Base-by-base conservation (phyloP, 2,797 vertebrate genomes). In the Catamblyrhynchus diadema region DNA sequence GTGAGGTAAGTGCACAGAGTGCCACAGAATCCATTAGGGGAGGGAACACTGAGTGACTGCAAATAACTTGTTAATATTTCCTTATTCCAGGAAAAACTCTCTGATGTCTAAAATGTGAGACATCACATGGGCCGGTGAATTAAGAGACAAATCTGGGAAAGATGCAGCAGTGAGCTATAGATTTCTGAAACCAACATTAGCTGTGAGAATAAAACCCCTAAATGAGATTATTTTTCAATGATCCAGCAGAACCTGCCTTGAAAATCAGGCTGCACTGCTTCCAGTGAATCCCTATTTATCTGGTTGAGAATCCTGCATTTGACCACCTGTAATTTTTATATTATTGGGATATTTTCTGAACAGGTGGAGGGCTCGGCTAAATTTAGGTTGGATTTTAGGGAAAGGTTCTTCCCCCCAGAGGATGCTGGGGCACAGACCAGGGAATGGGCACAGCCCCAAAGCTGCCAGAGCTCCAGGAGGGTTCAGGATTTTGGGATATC, bases 31-130 rank as follows among this genome's bases (percentile, higher is more conserved):
- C 93, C 94, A 96, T 96, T 96, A 96, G 39, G 59, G 90, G 72
- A 94, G 59, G 61, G 88, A 94, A 69, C 60, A 33, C 75, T 3
- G 22, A 78, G 23, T 44, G 88, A 90, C 85, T 91, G 86, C 80
- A 96, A 93, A 91, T 73, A 91, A 91, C 59, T 90, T 69, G 16
- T 87, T 71, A 80, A 17, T 89, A 90, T 85, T 95, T 92, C 60
- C 61, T 75, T 87, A 83, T 96, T 96, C 93, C 94, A 95, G 91
- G 91, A 96, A 95, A 86, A 94, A 57, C 77, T 24, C 74, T 70
- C 56, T 33, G 82, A 25, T 90, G 80, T 45, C 51, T 64, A 14
- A 30, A 95, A 70, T 66, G 67, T 56, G 84, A 93, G 79, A 44
- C 42, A 57, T 70, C 83, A 94, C 12, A 2, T 7, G 54, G 70